Evolutionary conservation across 2,113 vertebrate species (phyloP).

Genomic region (Galbula dea): DNA sequence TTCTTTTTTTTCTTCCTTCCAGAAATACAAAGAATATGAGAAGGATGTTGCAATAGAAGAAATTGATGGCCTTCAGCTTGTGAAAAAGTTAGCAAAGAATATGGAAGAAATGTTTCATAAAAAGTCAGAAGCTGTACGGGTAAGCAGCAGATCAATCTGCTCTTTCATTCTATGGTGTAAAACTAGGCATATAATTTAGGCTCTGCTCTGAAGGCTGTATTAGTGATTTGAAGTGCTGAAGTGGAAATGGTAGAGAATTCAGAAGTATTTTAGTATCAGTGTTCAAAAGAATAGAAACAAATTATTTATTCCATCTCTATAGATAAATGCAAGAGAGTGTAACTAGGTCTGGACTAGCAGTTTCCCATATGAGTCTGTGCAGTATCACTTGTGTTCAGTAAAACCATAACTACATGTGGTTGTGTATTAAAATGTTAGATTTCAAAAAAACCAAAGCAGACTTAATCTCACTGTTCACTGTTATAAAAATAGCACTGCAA

Average conservation of each 20-base stretch:
- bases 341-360: neutral
- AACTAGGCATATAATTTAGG: neutral
- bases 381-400: neutral
- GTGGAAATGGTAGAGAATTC: neutral
- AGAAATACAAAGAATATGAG: conserved; percentile 99
- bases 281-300: neutral
- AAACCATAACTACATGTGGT: neutral
- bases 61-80: conserved; percentile 93
- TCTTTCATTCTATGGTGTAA: neutral
- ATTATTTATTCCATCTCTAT: neutral
- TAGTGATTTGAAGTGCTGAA: neutral
- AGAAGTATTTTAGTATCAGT: neutral
- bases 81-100: conserved; percentile 92
- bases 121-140: conserved; percentile 93
- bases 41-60: conserved; percentile 91
- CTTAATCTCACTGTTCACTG: neutral
- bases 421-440: neutral
- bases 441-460: neutral
- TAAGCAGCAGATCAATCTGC: conserved; percentile 65
- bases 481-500: neutral
- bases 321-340: neutral
- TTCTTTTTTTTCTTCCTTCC: conserved; percentile 34
- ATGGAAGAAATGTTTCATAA: conserved; percentile 99
- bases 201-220: neutral
- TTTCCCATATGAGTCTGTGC: neutral